Evolutionary conservation across 1,140 invertebrate genomes (phyloP), one percentile per base, ranked within the genome.

Genomic region (Latrodectus geometricus): DNA sequence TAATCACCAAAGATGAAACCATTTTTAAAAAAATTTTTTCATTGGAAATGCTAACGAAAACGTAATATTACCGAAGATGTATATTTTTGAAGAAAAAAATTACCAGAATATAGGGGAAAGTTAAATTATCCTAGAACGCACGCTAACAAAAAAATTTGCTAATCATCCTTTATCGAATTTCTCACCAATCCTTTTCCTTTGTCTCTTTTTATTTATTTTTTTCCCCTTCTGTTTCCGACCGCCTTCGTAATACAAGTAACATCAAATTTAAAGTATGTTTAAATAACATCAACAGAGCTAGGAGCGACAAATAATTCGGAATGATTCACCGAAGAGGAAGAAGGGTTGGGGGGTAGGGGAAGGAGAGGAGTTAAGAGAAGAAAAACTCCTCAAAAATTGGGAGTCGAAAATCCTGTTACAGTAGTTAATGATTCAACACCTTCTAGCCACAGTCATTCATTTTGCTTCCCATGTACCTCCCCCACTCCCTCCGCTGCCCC

Each of bases 371-470:
- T 11, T 65, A 35, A 74, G 61, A 82, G 76, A 54, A 68, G n/a
- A 83, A 84, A 76, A 68, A 77, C 65, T 65, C 83, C 74, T 78
- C 83, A 86, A 78, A 86, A 86, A 77, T 86, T 77, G 83, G 83
- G 83, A 86, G 83, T 86, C 75, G 83, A 86, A 86, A 86, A 86
- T 86, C 83, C 83, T 86, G 83, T 86, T 86, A 86, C 83, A 50
- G 83, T 86, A 86, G 83, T 86, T 86, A 86, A 86, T 86, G 83
- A 86, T 86, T 86, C 83, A 86, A 86, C 83, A 86, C 83, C 83
- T 86, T 78, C 74, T 50, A 56, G 83, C 83, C 83, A 78, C 83
- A 86, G 75, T 50, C 83, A 86, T 86, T 86, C 83, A 86, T 86
- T 86, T 86, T 83, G 81, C 73, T 75, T 83, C 72, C 72, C 83